A percentile compares a stretch with the other conserved stretches of the same genome.
phyloP scores from a whole-genome alignment of 2,888 invertebrate genomes.

The Andrena hattorfiana region DNA sequence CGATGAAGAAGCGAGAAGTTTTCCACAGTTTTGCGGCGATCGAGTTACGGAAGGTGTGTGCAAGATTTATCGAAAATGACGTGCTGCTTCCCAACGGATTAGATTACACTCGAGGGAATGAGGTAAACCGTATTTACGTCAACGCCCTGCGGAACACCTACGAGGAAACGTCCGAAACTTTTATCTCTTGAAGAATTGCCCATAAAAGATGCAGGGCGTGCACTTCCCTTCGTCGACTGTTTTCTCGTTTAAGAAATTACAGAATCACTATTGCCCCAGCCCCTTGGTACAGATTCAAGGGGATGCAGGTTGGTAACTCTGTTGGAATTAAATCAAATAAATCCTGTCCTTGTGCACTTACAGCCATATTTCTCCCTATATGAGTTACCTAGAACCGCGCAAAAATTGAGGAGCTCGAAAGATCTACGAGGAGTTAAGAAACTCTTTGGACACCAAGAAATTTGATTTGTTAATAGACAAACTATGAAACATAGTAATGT shows the following conservation, averaged over 20 bases:
- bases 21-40: not conserved
- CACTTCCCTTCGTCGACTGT: conserved; percentile 2
- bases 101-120: conserved; percentile 17
- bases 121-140: conserved; percentile 25
- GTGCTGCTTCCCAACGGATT: conserved; percentile 32
- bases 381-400: not conserved
- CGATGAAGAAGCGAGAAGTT: conserved; percentile 19
- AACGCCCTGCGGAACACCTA: not conserved
- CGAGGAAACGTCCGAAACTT: conserved; percentile 22
- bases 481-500: too few relatives aligned
- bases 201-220: conserved; percentile 27
- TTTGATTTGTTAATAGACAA: too few relatives aligned
- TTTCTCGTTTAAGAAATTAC: conserved; percentile 19
- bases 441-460: too few relatives aligned
- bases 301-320: conserved; percentile 13
- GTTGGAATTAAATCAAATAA: conserved; percentile 9
- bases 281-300: not conserved
- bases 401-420: not conserved
- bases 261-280: too few relatives aligned
- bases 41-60: conserved; percentile 17
- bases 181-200: conserved; percentile 32
- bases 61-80: conserved; percentile 39
- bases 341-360: not conserved
- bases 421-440: not conserved
- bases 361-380: not conserved